Evolutionary conservation across 2,113 vertebrate genomes (phyloP).

Genomic region (Myotis brandtii): DNA sequence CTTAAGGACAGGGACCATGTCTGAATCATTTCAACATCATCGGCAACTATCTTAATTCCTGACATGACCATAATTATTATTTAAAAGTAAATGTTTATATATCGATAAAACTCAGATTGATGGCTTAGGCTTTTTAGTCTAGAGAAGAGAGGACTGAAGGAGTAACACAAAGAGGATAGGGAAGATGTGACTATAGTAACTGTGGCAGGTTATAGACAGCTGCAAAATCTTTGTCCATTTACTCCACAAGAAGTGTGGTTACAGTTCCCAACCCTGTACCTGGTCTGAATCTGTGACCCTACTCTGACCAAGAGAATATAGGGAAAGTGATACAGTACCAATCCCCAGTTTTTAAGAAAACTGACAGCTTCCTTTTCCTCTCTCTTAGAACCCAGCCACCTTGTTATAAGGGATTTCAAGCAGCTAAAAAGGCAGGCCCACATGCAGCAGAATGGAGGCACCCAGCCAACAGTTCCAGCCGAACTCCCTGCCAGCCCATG

Average conservation of each 20-base stretch:
- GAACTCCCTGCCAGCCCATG: not conserved
- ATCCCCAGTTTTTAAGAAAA: not conserved
- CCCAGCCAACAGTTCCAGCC: not conserved
- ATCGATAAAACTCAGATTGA: not conserved
- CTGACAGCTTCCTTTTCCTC: not conserved
- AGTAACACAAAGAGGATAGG: rapidly evolving
- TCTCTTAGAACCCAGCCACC: not conserved
- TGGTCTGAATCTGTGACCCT: not conserved
- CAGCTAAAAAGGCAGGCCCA: not conserved
- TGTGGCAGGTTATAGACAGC: too few relatives aligned
- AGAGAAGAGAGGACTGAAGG: not conserved
- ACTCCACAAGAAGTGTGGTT: not conserved
- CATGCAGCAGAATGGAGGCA: not conserved
- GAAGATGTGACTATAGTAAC: not conserved
- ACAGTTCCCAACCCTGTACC: not conserved
- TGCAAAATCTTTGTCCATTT: not conserved
- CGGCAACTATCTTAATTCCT: not conserved
- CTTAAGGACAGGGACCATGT: not conserved
- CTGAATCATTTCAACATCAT: not conserved
- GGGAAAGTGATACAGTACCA: not conserved
- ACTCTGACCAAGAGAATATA: not conserved
- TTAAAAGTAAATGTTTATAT: not conserved
- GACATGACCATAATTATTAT: not conserved
- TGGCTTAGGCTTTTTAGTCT: not conserved
- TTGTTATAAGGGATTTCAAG: not conserved